Evolutionary conservation across 2,797 vertebrate genomes (phyloP).

Genomic region (Poecile montanus): DNA sequence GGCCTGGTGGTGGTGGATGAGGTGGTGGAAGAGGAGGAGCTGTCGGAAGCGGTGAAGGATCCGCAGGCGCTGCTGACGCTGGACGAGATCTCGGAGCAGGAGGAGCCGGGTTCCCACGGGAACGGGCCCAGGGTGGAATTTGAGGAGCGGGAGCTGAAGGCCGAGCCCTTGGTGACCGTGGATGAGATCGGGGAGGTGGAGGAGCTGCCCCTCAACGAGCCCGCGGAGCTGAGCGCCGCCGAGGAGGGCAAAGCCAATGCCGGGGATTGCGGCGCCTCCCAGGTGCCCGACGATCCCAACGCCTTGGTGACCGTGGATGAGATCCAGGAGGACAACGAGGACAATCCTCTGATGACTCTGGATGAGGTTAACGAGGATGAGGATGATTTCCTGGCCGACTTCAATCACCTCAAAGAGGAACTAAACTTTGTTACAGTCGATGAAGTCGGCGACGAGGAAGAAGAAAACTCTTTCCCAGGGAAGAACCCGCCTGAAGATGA

Average conservation of each 20-base stretch:
- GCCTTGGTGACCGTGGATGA: constrained; percentile 74
- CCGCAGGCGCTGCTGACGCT: constrained; percentile 75
- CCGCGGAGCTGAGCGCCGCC: neutral
- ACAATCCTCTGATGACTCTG: constrained; percentile 79
- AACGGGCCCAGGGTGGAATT: constrained; percentile 71
- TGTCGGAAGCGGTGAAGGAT: constrained; percentile 70
- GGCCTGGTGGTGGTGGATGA: constrained; percentile 87
- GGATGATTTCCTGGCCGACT: constrained; percentile 76
- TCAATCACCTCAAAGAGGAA: constrained; percentile 76
- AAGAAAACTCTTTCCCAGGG: neutral
- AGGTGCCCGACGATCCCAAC: constrained; percentile 70
- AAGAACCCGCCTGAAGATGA: neutral
- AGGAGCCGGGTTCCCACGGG: constrained; percentile 65
- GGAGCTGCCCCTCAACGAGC: constrained; percentile 73
- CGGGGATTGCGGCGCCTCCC: constrained; percentile 54
- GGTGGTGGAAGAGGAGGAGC: constrained; percentile 81
- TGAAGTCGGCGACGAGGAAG: constrained; percentile 84
- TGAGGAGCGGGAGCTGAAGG: constrained; percentile 79
- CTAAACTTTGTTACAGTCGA: constrained; percentile 87
- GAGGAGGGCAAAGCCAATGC: neutral
- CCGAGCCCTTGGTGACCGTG: constrained; percentile 77
- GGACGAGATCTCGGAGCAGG: constrained; percentile 84
- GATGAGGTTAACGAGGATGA: constrained; percentile 84
- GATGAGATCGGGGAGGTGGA: constrained; percentile 88
- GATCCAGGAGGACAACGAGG: constrained; percentile 72